phyloP scores from a whole-genome alignment of 2,113 vertebrate genomes.

The Antidorcas marsupialis region DNA sequence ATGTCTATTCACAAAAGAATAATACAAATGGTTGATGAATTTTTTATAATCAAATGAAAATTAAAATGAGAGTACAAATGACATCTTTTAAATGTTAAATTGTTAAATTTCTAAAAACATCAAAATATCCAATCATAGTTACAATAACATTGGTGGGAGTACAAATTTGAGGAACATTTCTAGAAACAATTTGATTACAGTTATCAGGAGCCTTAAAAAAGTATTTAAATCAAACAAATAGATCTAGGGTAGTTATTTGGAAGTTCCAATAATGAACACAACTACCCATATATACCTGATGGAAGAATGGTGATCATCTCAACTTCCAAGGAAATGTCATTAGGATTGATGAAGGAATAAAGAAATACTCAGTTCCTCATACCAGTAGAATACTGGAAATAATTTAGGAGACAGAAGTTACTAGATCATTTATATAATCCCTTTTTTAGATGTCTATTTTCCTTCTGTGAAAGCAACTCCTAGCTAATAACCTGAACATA shows the following conservation, averaged over 20 bases:
- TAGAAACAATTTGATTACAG: neutral
- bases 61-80: neutral
- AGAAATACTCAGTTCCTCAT: neutral
- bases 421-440: neutral
- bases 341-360: neutral
- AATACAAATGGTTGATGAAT: neutral
- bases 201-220: neutral
- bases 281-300: neutral
- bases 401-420: neutral
- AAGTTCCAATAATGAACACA: neutral
- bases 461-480: neutral
- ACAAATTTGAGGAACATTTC: neutral
- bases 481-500: neutral
- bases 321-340: neutral
- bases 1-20: neutral
- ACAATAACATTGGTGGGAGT: neutral
- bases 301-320: neutral
- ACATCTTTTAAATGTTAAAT: neutral
- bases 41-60: neutral
- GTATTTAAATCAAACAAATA: neutral
- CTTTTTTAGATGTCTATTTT: neutral
- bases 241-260: neutral
- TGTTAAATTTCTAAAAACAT: slow-evolving; percentile 26
- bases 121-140: neutral
- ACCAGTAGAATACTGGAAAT: neutral